Evolutionary conservation across 2,113 vertebrate genomes (phyloP).

Genomic region (Paracanthobrama guichenoti): DNA sequence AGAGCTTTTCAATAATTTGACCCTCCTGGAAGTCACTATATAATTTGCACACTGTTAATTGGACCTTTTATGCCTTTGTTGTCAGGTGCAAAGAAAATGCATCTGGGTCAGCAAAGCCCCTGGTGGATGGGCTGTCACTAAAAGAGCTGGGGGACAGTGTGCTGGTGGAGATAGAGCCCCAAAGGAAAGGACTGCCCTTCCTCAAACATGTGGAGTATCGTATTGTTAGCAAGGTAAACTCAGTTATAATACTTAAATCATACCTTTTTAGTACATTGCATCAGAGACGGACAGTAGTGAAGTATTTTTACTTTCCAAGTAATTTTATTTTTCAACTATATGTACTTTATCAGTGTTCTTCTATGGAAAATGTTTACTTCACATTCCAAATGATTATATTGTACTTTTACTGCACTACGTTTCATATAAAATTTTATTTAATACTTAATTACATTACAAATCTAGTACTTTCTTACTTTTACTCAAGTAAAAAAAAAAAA

Average conservation of each 20-base stretch:
- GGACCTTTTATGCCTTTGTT: background rate
- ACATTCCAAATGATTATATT: no score
- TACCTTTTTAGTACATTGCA: no score
- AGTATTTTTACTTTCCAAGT: no score
- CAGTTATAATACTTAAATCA: background rate
- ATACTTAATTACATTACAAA: no score
- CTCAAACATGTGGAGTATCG: constrained; percentile 98
- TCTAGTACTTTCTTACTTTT: no score
- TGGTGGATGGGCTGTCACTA: constrained; percentile 9
- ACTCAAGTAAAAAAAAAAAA: no score
- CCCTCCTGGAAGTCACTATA: background rate
- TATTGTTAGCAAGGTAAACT: constrained; percentile 88
- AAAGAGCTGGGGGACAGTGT: constrained; percentile 34
- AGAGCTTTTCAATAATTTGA: background rate
- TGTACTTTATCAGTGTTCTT: no score
- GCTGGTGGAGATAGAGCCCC: constrained; percentile 88
- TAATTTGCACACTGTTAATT: background rate
- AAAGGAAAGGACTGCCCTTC: constrained; percentile 92
- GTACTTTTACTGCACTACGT: no score
- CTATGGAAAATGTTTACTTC: no score
- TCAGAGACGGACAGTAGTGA: no score
- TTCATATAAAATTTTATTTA: no score
- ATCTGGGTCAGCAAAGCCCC: background rate
- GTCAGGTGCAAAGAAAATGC: constrained; percentile 23
- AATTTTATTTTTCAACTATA: no score